These are phyloP conservation scores for Luscinia luscinia DNA, from an alignment of 2,797 vertebrate genomes.

Conservation along the genomic window DNA sequence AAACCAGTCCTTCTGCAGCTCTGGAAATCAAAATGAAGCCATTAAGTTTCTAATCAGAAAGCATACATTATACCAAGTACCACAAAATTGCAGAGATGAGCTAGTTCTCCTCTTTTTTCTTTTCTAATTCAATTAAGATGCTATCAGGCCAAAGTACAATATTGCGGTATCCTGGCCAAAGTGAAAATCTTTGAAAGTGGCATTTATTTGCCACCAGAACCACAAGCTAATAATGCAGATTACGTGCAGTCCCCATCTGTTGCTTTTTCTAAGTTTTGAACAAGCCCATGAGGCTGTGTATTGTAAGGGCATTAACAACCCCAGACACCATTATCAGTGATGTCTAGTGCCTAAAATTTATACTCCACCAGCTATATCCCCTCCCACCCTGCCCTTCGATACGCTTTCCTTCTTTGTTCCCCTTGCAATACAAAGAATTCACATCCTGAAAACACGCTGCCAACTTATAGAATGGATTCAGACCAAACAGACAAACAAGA, in stretches of 20 bases:
- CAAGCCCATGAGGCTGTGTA: neutral
- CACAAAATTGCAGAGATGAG: slow-evolving; percentile 22
- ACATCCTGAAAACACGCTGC: neutral
- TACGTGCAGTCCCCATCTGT: neutral
- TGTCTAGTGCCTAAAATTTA: neutral
- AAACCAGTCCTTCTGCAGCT: neutral
- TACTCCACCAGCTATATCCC: neutral
- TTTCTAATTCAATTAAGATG: slow-evolving; percentile 37
- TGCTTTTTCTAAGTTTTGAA: neutral
- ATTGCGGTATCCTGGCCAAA: slow-evolving; percentile 29
- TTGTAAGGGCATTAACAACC: neutral
- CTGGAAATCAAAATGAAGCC: slow-evolving; percentile 32
- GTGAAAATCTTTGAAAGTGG: slow-evolving; percentile 41
- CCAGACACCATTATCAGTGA: neutral
- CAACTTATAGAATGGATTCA: neutral
- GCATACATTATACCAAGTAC: neutral
- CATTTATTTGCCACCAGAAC: slow-evolving; percentile 55
- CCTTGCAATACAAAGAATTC: neutral
- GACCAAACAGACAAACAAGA: neutral
- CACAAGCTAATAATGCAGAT: slow-evolving; percentile 55
- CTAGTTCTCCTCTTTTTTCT: slow-evolving; percentile 9
- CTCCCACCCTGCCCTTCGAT: neutral
- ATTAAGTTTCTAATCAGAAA: slow-evolving; percentile 18
- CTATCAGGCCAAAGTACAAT: slow-evolving; percentile 46
- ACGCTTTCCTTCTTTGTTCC: neutral